These are phyloP conservation scores for Poecilia velifera DNA, from an alignment of 2,797 vertebrate genomes.

Conservation along the genomic window DNA sequence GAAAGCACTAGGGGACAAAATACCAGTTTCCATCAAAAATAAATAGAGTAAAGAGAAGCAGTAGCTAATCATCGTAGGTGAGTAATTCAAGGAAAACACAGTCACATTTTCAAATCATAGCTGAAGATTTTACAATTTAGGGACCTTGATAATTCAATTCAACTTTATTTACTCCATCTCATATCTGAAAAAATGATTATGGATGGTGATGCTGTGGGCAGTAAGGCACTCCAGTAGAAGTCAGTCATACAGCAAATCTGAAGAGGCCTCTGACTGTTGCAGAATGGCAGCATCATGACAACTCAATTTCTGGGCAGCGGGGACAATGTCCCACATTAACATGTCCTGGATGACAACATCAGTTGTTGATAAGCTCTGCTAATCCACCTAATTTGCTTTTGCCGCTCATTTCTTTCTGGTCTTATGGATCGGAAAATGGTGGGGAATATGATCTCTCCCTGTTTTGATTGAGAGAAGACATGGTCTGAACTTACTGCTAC, in stretches of 20 bases:
- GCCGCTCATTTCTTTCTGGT: neutral
- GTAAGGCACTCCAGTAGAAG: neutral
- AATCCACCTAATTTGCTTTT: neutral
- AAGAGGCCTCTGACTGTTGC: neutral
- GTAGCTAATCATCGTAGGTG: neutral
- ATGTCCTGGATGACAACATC: neutral
- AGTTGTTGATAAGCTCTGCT: neutral
- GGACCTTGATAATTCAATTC: neutral
- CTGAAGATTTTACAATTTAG: neutral
- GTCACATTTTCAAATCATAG: neutral
- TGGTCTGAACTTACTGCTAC: neutral
- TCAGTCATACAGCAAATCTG: neutral
- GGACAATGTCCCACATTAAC: neutral
- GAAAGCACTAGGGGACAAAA: neutral
- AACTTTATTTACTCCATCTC: neutral
- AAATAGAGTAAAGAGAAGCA: neutral
- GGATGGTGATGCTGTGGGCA: neutral
- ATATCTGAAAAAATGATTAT: neutral
- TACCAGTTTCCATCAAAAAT: neutral
- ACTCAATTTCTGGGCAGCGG: neutral
- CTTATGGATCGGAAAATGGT: neutral
- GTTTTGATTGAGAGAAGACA: neutral
- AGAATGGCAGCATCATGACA: neutral
- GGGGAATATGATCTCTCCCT: neutral
- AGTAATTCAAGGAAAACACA: neutral